These are phyloP conservation scores for Oxyteleia sp. DNA, from an alignment of 2,888 invertebrate species.

Conservation along the genomic window DNA sequence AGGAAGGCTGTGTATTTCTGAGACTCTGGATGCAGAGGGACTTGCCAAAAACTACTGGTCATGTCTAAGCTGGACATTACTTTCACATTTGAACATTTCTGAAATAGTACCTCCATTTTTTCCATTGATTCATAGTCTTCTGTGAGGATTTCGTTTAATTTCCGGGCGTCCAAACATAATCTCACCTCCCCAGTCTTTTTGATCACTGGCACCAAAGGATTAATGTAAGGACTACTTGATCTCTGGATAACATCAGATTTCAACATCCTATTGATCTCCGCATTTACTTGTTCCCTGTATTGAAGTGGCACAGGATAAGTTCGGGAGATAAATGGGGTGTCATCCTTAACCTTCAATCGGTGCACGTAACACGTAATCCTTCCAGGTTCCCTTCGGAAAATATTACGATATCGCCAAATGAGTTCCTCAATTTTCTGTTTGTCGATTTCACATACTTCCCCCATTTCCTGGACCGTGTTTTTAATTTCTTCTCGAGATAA, in stretches of 20 bases:
- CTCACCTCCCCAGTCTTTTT: slow-evolving; percentile 18
- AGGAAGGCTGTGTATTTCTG: slow-evolving; percentile 13
- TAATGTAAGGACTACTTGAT: slow-evolving; percentile 1
- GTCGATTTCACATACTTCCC: no score
- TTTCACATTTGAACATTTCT: background rate
- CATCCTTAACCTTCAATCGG: background rate
- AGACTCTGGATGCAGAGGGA: slow-evolving; percentile 15
- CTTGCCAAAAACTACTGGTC: slow-evolving; percentile 20
- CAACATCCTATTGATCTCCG: slow-evolving; percentile 9
- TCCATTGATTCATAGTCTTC: slow-evolving; percentile 33
- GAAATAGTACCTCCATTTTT: slow-evolving; percentile 4
- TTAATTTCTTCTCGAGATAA: no score
- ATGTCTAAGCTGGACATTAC: slow-evolving; percentile 7
- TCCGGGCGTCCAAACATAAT: slow-evolving; percentile 24
- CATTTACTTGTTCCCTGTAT: slow-evolving; percentile 15
- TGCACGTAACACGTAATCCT: background rate
- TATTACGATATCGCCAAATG: background rate
- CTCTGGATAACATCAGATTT: slow-evolving; percentile 16
- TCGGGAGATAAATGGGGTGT: background rate
- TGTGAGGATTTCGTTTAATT: slow-evolving; percentile 12
- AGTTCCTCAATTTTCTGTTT: background rate
- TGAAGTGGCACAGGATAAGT: slow-evolving; percentile 20
- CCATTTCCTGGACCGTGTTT: no score
- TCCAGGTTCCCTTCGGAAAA: background rate
- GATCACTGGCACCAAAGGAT: slow-evolving; percentile 1